Evolutionary conservation across 2,888 invertebrate genomes (phyloP), one percentile per base, ranked within the genome.

Genomic region (Vanessa cardui): DNA sequence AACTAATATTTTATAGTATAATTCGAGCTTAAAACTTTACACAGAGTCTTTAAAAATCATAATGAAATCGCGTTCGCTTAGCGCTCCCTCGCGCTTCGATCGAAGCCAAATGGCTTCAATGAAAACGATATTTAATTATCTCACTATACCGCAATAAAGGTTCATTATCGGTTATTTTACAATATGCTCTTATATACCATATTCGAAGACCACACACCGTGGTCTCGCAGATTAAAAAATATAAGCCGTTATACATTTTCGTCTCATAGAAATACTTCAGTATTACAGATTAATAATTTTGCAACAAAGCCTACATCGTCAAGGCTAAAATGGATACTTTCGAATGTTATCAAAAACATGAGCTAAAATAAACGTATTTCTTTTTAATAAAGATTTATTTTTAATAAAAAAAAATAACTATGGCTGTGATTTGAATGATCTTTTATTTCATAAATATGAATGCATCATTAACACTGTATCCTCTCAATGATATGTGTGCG

Each of bases 101-200:
- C 21, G 26, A 33, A 46, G 21, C 46, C 46, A 59, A 59, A 58
- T 58, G 58, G 44, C 20, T 46, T 26, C 64, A 64, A 68, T 61
- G 63, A 64, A 61, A 68, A 49, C 45, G 44, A 64, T 59, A 64
- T 64, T 68, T 68, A 68, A 68, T 64, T 68, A 64, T 64, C 54
- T 8, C 52, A 2, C 26, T 26, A 18, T 21, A 20, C 59, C 31
- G 47, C 60, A 33, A 21, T 60, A 68, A 47, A 33, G 45, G 26
- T 58, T 58, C 58, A 33, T 66, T 62, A 56, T 45, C 31, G 39
- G 64, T 66, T 68, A 62, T 69, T 61, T 49, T 54, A 62, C 61
- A 66, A 58, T 58, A 66, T 58, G 47, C 58, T 56, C 70, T 65
- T 66, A 62, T 58, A 66, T 39, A 39, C 39, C 39, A 20, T 31